A percentile compares a stretch with the other conserved stretches of the same genome.
phyloP scores from a whole-genome alignment of 2,113 vertebrate genomes.

The Mungos mungo region DNA sequence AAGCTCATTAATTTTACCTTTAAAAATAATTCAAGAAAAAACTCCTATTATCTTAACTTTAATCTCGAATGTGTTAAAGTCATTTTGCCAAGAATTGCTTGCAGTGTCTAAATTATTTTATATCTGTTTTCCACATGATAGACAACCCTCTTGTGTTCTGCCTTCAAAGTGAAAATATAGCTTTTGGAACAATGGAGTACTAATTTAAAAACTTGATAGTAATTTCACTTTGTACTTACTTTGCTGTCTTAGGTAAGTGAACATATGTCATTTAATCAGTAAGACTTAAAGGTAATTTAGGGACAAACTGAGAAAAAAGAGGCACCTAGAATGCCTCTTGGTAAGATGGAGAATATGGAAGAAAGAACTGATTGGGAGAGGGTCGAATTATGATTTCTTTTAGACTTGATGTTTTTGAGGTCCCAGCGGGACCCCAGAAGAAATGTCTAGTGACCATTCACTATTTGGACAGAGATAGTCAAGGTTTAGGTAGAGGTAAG shows the following conservation, averaged over 20 bases:
- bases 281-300: slow-evolving; percentile 36
- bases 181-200: slow-evolving; percentile 20
- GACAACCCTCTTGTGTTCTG: neutral
- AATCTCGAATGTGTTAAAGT: slow-evolving; percentile 34
- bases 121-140: neutral
- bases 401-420: slow-evolving; percentile 20
- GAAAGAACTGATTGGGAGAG: neutral
- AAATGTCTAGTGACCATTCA: neutral
- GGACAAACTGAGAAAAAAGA: neutral
- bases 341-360: slow-evolving; percentile 21
- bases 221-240: slow-evolving; percentile 48
- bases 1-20: slow-evolving; percentile 53
- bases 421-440: neutral
- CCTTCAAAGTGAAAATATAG: slow-evolving; percentile 40
- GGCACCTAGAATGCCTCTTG: slow-evolving; percentile 18
- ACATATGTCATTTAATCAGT: neutral
- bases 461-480: neutral
- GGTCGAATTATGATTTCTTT: slow-evolving; percentile 23
- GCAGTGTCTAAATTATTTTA: slow-evolving; percentile 30
- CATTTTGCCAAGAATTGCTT: slow-evolving; percentile 14
- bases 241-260: slow-evolving; percentile 45
- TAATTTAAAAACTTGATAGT: slow-evolving; percentile 28
- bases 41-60: neutral
- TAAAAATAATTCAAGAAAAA: slow-evolving; percentile 41
- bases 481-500: neutral